Base-by-base conservation (phyloP, 1,140 invertebrate genomes). In the Heliconius eleuchia region DNA sequence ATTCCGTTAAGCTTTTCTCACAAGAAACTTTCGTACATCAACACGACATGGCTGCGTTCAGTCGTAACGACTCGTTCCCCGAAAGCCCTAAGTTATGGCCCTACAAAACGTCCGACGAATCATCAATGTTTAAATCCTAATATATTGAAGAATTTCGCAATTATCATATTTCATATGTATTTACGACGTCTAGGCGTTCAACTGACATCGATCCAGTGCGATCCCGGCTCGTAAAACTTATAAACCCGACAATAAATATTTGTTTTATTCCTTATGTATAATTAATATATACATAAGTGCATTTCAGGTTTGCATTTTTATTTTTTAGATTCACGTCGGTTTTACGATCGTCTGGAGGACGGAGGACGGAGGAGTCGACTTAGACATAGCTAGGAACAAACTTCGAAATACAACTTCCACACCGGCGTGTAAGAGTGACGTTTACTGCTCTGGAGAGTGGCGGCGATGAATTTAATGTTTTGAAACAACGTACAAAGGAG, bases 61-160 rank as follows among this genome's bases (percentile, higher is more conserved):
- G n/a, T 39, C 76, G 34, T 30, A 37, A 9, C 71, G 60, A 27
- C 55, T 50, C 52, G 85, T 93, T 93, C 91, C 89, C 37, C 88
- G 91, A 94, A 94, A 86, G 75, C 70, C 57, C 73, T 77, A 74
- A 92, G 90, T 94, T 94, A 94, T 91, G 85, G 87, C 84, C 87
- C 86, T 84, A 93, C 92, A 92, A 93, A 94, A 94, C 92, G 90
- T 92, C 92, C 88, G 84, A 82, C 86, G 90, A 90, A 92, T 93
- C 92, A 89, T 92, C 91, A 94, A 94, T 93, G 92, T 90, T 92
- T 89, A 91, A 93, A 93, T 93, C 90, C 88, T 92, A 93, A 94
- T 94, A 93, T 93, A 93, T 93, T 93, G 88, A 90, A 94, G 93
- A 94, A 93, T 93, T 93, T 93, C 83, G 91, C 92, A 94, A 94